Percentiles rank a stretch among this genome's conserved stretches.
Conservation (phyloP, 2,888 invertebrate genomes). For the Tiliacea citrago region DNA sequence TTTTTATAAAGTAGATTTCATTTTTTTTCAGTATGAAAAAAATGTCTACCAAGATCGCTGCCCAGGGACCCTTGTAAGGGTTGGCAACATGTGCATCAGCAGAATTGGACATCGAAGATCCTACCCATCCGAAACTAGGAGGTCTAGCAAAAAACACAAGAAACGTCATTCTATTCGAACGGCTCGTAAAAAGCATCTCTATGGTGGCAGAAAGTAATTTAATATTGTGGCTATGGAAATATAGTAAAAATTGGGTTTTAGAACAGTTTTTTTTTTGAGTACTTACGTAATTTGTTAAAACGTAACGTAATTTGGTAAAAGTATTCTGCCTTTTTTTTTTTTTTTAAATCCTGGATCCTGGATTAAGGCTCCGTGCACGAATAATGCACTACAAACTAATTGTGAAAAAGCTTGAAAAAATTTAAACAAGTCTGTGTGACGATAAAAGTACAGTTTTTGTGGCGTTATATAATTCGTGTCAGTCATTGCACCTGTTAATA, state of each 20-base stretch:
- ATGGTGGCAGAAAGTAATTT: not conserved
- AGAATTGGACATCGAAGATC: conserved; percentile 40
- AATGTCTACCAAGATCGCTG: conserved; percentile 67
- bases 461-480: too few species aligned
- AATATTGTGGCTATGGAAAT: not conserved
- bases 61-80: conserved; percentile 55
- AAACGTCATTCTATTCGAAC: conserved; percentile 1
- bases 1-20: not conserved
- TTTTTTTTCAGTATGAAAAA: conserved; percentile 72
- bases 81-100: conserved; percentile 66
- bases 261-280: not conserved
- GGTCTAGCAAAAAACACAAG: not conserved
- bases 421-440: too few species aligned
- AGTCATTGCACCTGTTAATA: too few species aligned
- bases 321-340: not conserved
- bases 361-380: too few species aligned
- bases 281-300: not conserved
- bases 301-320: not conserved
- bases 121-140: not conserved
- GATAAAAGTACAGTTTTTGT: too few species aligned
- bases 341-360: too few species aligned
- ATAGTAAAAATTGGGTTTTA: not conserved
- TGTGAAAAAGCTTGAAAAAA: too few species aligned
- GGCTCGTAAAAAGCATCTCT: conserved; percentile 33
- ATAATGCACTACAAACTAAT: too few species aligned